Evolutionary conservation across 2,797 vertebrate species (phyloP), one percentile per base, ranked within the genome.

Genomic region (Pitangus sulphuratus): DNA sequence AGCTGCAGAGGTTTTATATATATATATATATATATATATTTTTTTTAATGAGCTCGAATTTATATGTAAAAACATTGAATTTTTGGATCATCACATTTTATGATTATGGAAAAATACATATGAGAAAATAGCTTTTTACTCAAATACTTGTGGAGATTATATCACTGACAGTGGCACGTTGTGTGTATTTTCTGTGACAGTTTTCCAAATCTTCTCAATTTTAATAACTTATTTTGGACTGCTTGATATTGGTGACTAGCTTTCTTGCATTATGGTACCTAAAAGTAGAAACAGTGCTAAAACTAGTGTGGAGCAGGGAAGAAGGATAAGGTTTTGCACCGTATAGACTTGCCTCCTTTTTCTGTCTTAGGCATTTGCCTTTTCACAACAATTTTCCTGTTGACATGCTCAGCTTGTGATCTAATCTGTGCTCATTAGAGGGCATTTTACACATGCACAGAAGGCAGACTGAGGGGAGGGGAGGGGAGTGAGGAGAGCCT

Each of bases 361-460:
- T 51, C 37, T 90, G 11, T 72, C 30, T 84, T 56, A 74, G 48
- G 31, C 15, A 44, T 72, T 89, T 66, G 44, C 18, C 18, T 92
- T 75, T 93, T 92, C 37, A 54, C 50, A 78, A 24, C 58, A 80
- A 15, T 56, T 93, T 82, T 74, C 37, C 70, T 42, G 28, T 84
- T 91, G 84, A 75, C 24, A 7, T 64, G 70, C 69, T 90, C 77
- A 86, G 42, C 44, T 82, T 76, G 74, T 72, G 66, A 76, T 69
- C 78, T 87, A 82, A 82, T 84, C 66, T 77, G 21, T 89, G 51
- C 40, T 93, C 91, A 80, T 83, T 72, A 91, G 37, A 82, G 64
- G 60, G 47, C 70, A 61, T 91, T 94, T 93, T 76, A 77, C 68
- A 82, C 50, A 37, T 9, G 28, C 64, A 84, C 58, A 88, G 84